Conservation (phyloP, 2,113 vertebrate genomes). For the Plecturocebus donacophilus region DNA sequence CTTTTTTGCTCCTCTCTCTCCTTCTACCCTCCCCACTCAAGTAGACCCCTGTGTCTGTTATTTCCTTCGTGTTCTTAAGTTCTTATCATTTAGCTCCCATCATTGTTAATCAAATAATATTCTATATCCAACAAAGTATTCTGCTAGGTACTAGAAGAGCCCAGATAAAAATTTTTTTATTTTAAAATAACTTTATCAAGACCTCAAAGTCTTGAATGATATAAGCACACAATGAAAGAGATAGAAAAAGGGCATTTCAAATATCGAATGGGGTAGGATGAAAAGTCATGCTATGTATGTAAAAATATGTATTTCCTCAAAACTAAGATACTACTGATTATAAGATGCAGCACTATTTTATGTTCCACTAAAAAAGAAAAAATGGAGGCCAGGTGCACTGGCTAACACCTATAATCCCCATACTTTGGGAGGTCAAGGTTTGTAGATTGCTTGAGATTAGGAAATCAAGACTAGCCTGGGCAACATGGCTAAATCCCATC, state of each 20-base stretch:
- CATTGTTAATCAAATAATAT: conserved; percentile 38
- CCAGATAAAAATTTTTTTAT: not conserved
- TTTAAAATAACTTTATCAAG: not conserved
- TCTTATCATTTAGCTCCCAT: too few relatives aligned
- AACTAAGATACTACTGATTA: not conserved
- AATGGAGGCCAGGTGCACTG: not conserved
- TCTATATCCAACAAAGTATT: conserved; percentile 16
- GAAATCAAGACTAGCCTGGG: too few relatives aligned
- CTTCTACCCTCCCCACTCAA: too few relatives aligned
- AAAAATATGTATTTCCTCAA: not conserved
- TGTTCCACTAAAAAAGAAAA: not conserved
- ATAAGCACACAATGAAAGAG: not conserved
- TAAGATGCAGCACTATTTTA: conserved; percentile 34
- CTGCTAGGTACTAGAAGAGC: not conserved
- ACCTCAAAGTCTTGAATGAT: not conserved
- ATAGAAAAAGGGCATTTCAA: not conserved
- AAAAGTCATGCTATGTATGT: not conserved
- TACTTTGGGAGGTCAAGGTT: too few relatives aligned
- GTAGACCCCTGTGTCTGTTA: too few relatives aligned
- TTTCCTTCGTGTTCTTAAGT: too few relatives aligned
- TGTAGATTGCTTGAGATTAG: too few relatives aligned
- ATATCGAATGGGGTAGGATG: not conserved
- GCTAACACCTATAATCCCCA: not conserved
- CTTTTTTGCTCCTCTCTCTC: too few relatives aligned
- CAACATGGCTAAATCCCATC: too few relatives aligned